phyloP scores from a whole-genome alignment of 2,888 invertebrate genomes.

The Psylliodes chrysocephalus region DNA sequence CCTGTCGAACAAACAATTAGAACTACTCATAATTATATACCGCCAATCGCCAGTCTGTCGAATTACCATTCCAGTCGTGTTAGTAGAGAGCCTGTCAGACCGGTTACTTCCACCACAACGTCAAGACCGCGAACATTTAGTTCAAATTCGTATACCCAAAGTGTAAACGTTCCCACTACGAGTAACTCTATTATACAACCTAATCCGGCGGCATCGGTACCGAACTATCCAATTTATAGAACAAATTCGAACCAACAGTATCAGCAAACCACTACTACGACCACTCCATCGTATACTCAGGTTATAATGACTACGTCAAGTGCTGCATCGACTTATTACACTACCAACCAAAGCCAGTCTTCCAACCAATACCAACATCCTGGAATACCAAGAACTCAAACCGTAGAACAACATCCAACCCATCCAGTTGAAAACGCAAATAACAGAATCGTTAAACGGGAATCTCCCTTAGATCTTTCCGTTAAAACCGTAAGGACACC shows the following conservation, averaged over 20 bases:
- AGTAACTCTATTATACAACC: conserved; percentile 41
- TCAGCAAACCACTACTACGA: conserved; percentile 53
- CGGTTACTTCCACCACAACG: conserved; percentile 37
- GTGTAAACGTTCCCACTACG: conserved; percentile 38
- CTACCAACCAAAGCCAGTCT: conserved; percentile 57
- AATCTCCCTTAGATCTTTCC: conserved; percentile 87
- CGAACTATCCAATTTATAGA: conserved; percentile 25
- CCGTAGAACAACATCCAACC: conserved; percentile 25
- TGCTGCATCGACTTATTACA: conserved; percentile 43
- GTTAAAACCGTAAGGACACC: conserved; percentile 90
- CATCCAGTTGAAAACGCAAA: conserved; percentile 33
- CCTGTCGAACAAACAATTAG: conserved; percentile 50
- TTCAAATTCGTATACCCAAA: conserved; percentile 38
- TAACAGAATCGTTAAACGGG: conserved; percentile 67
- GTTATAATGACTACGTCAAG: conserved; percentile 60
- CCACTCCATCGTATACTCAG: conserved; percentile 47
- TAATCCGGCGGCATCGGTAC: conserved; percentile 20
- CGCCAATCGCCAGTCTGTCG: conserved; percentile 67
- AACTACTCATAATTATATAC: conserved; percentile 66
- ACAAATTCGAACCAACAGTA: conserved; percentile 22
- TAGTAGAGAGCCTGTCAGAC: conserved; percentile 54
- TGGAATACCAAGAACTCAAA: conserved; percentile 34
- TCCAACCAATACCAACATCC: conserved; percentile 61
- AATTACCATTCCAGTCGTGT: conserved; percentile 64
- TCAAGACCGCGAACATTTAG: conserved; percentile 42